Percentiles rank a stretch among this genome's conserved stretches.
phyloP scores from a whole-genome alignment of 2,113 vertebrate species.

The Megalops atlanticus region DNA sequence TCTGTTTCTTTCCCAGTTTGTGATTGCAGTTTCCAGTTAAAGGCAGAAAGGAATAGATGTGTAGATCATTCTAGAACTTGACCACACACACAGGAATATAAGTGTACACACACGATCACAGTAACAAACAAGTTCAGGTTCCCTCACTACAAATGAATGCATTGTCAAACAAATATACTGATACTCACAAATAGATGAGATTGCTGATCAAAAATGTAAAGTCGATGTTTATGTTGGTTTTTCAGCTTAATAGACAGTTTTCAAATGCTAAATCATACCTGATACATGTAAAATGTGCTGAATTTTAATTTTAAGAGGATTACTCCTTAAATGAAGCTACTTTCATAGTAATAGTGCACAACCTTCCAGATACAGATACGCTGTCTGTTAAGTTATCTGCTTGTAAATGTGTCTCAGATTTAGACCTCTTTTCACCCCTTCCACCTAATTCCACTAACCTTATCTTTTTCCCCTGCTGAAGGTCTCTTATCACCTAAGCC shows the following conservation, averaged over 20 bases:
- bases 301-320: neutral
- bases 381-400: constrained; percentile 3
- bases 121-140: neutral
- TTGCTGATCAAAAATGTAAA: neutral
- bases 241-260: neutral
- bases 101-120: neutral
- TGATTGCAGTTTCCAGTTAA: neutral
- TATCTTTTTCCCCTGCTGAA: neutral
- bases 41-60: neutral
- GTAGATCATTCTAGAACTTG: constrained; percentile 1
- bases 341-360: constrained; percentile 3
- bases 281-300: neutral
- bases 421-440: neutral
- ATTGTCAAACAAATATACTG: constrained; percentile 2
- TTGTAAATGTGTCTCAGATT: neutral
- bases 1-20: neutral
- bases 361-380: neutral
- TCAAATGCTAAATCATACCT: neutral
- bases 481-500: neutral
- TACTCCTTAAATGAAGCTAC: neutral
- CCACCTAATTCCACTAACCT: neutral
- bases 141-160: neutral
- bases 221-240: neutral
- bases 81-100: neutral
- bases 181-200: neutral